Evolutionary conservation across 2,888 invertebrate genomes (phyloP).

Genomic region (Trichogramma evanescens): DNA sequence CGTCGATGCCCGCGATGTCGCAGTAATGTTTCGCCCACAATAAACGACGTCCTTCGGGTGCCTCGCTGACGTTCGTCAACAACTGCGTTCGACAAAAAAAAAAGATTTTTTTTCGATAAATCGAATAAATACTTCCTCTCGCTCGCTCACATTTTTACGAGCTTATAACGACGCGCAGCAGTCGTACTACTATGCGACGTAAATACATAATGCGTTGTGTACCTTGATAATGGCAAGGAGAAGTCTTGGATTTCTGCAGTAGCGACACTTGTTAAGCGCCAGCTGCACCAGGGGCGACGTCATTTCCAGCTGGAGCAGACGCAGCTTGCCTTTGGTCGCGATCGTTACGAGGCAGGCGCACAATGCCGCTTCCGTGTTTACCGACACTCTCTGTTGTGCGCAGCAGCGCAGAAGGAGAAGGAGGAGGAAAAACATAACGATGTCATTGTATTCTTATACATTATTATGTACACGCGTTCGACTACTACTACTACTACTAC

Average conservation of each 20-base stretch:
- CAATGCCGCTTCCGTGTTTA: constrained; percentile 26
- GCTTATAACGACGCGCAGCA: too few species aligned
- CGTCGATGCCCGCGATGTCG: constrained; percentile 24
- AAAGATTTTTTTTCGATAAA: neutral
- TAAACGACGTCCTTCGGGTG: constrained; percentile 25
- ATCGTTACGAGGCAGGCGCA: constrained; percentile 30
- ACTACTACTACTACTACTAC: too few species aligned
- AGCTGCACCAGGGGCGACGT: neutral
- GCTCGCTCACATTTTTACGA: too few species aligned
- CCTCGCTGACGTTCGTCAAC: constrained; percentile 30
- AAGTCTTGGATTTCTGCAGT: neutral
- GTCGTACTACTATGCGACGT: too few species aligned
- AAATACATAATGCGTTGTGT: neutral
- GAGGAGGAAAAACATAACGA: too few species aligned
- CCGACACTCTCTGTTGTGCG: constrained; percentile 24
- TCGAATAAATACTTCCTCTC: neutral
- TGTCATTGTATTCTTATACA: too few species aligned
- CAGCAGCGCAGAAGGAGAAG: neutral
- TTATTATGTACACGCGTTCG: too few species aligned
- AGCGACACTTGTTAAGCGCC: neutral
- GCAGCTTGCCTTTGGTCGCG: constrained; percentile 26
- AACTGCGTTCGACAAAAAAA: constrained; percentile 21
- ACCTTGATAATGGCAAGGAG: constrained; percentile 13
- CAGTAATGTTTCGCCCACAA: constrained; percentile 20
- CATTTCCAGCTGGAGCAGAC: constrained; percentile 10